These are phyloP conservation scores for Cyclopterus lumpus DNA, from an alignment of 2,797 vertebrate species.

Conservation along the genomic window DNA sequence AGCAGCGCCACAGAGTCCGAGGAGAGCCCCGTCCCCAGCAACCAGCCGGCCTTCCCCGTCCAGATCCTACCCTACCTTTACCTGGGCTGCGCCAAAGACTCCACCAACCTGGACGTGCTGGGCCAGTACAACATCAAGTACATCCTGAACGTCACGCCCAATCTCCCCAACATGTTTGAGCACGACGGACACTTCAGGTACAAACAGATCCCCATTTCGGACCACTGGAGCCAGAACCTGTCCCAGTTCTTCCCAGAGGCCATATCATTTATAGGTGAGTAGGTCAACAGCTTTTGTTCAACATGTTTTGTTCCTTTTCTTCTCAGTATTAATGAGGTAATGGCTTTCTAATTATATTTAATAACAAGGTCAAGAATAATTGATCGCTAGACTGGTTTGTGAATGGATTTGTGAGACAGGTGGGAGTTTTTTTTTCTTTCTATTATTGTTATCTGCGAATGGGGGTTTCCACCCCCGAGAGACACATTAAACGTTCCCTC, in stretches of 20 bases:
- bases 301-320: background rate
- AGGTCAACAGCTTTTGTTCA: background rate
- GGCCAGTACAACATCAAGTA: constrained; percentile 98
- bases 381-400: background rate
- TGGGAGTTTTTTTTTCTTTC: background rate
- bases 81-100: constrained; percentile 98
- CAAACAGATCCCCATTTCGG: constrained; percentile 99
- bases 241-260: constrained; percentile 99
- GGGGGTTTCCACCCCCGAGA: background rate
- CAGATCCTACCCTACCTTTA: constrained; percentile 98
- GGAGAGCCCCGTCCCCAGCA: constrained; percentile 94
- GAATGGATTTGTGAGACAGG: background rate
- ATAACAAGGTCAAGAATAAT: background rate
- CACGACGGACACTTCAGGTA: constrained; percentile 98
- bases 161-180: constrained; percentile 98
- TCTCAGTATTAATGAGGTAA: background rate
- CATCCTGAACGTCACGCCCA: constrained; percentile 98
- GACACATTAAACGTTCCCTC: background rate
- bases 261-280: constrained; percentile 98
- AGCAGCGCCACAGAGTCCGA: constrained; percentile 95
- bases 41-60: constrained; percentile 95
- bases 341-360: background rate
- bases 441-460: background rate
- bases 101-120: constrained; percentile 95
- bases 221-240: constrained; percentile 99